phyloP scores from a whole-genome alignment of 2,797 vertebrate species.

The Pantherophis alleghaniensis region DNA sequence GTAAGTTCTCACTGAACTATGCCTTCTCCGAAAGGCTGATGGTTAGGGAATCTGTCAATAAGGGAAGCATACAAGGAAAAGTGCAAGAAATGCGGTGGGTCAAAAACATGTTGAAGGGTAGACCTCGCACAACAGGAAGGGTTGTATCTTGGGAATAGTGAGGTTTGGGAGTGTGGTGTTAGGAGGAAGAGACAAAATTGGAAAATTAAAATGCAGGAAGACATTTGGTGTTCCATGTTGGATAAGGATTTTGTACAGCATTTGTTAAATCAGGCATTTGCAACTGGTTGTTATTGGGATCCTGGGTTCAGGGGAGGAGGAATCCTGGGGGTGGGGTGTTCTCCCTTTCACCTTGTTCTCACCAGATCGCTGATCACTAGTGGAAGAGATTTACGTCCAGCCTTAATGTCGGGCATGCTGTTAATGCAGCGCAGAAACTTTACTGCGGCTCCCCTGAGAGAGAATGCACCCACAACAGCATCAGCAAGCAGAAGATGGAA shows the following conservation, averaged over 20 bases:
- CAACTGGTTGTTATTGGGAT: not conserved
- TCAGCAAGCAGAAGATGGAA: constrained; percentile 23
- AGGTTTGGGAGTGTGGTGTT: not conserved
- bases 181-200: not conserved
- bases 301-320: not conserved
- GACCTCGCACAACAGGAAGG: not conserved
- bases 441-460: constrained; percentile 69
- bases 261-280: constrained; percentile 47
- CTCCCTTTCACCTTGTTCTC: constrained; percentile 68
- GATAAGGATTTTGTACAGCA: constrained; percentile 19
- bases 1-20: not conserved
- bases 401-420: constrained; percentile 94
- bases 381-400: constrained; percentile 90
- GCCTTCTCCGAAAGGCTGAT: not conserved
- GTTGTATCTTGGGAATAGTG: not conserved
- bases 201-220: constrained; percentile 24
- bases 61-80: not conserved
- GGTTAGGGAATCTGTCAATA: not conserved
- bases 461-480: constrained; percentile 50
- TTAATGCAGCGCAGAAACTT: constrained; percentile 82
- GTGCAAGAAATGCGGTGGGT: no score
- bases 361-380: constrained; percentile 94
- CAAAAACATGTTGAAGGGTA: no score
- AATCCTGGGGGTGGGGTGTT: not conserved
- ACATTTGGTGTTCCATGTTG: constrained; percentile 46